Evolutionary conservation across 2,888 invertebrate genomes (phyloP), one percentile per base, ranked within the genome.

Genomic region (Drosophila birchii): DNA sequence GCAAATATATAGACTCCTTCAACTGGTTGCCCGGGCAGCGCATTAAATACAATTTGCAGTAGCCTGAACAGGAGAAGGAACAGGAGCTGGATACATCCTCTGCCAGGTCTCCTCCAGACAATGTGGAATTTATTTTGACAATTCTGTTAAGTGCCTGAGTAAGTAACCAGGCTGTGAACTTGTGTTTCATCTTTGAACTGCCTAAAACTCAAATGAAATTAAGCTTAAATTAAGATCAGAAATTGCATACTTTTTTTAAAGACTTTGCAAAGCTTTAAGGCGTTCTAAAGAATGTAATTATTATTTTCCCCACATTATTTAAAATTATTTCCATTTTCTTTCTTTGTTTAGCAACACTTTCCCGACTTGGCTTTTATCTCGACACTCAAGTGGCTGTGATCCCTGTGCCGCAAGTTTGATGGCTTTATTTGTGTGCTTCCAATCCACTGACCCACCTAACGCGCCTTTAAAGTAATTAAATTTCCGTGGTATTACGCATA

Each of bases 81-180:
- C 3, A 16, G 20, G 23, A 41, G 47, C 11, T 18, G 20, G 23
- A 41, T 41, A 20, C n/a, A n/a, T n/a, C 41, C 43, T 16, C 23
- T 6, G n/a, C 2, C n/a, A 54, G 20, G 34, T 34, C 34, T 3
- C 5, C 0, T 32, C 18, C 47, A 36, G 36, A 53, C 12, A 85
- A 80, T 76, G 76, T 76, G 63, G 78, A 86, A 82, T 87, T 82
- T 85, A 82, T 86, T 80, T 86, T 73, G 81, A 77, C 75, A 77
- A 69, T 69, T 53, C 34, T 7, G n/a, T 38, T 29, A 29, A 54
- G 54, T 66, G 69, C 49, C 53, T 63, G 71, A 75, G n/a, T 55
- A 71, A 70, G 59, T 75, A 29, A n/a, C 14, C 73, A 64, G 66
- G 20, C 34, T 34, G 16, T 20, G 8, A 34, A 20, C 8, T 51